These are phyloP conservation scores for Oophaga sylvatica DNA, from an alignment of 2,797 vertebrate species.

Conservation along the genomic window DNA sequence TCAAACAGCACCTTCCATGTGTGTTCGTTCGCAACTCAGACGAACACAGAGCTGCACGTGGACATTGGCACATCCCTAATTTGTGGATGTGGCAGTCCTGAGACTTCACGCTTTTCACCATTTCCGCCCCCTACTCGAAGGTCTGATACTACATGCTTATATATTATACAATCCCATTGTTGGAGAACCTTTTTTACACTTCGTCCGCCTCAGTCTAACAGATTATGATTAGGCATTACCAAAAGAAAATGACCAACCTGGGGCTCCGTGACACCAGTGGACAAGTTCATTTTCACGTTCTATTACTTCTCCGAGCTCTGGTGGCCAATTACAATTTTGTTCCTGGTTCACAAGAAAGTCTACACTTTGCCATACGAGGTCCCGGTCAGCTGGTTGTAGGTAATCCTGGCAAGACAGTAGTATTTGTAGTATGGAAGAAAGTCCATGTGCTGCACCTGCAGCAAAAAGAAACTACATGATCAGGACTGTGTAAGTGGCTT, in stretches of 20 bases:
- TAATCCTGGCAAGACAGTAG: conserved; percentile 86
- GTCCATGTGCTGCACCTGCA: conserved; percentile 86
- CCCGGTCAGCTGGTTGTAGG: conserved; percentile 81
- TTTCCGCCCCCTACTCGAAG: too few relatives aligned
- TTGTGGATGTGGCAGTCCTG: too few relatives aligned
- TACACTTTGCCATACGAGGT: conserved; percentile 88
- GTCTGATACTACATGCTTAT: too few relatives aligned
- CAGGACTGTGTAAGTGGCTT: neutral
- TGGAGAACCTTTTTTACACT: neutral
- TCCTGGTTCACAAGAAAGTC: conserved; percentile 92
- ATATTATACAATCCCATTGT: neutral
- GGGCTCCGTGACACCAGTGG: conserved; percentile 90
- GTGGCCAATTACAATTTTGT: conserved; percentile 90
- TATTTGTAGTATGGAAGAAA: conserved; percentile 90
- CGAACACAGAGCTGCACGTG: too few relatives aligned
- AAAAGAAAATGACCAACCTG: conserved; percentile 72
- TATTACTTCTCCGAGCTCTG: conserved; percentile 85
- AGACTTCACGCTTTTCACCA: too few relatives aligned
- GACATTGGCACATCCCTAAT: too few relatives aligned
- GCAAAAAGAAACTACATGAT: conserved; percentile 24
- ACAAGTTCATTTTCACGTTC: conserved; percentile 86
- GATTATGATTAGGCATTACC: neutral
- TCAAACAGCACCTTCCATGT: too few relatives aligned
- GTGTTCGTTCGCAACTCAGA: too few relatives aligned
- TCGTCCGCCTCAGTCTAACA: neutral